Percentiles rank a stretch among this genome's conserved stretches.
phyloP scores from a whole-genome alignment of 2,888 invertebrate genomes.

The Melanargia galathea region DNA sequence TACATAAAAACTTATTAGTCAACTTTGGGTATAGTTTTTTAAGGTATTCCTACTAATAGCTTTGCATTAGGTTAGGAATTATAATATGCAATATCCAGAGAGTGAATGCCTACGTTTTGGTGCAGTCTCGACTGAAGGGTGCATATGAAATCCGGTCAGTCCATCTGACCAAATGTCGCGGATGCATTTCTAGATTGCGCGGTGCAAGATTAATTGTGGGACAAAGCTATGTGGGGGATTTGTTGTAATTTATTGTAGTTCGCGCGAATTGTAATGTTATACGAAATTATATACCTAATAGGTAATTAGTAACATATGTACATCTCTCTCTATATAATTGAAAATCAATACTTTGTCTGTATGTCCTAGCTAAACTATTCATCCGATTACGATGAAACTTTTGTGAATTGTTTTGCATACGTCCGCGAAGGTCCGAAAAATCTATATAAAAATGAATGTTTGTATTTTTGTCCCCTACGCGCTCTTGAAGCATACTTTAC shows the following conservation, averaged over 20 bases:
- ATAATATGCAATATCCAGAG: neutral
- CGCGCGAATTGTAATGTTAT: neutral
- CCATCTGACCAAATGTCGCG: slow-evolving; percentile 55
- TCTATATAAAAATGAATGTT: no score
- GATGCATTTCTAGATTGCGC: slow-evolving; percentile 70
- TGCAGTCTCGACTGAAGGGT: slow-evolving; percentile 15
- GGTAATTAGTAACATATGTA: no score
- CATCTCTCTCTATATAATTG: no score
- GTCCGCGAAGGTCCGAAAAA: no score
- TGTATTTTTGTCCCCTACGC: no score
- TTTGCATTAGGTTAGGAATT: neutral
- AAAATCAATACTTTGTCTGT: no score
- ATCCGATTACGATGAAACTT: no score
- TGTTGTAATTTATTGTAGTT: neutral
- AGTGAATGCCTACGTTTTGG: neutral
- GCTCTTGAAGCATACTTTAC: no score
- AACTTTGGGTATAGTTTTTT: no score
- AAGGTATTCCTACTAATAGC: no score
- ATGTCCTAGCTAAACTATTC: no score
- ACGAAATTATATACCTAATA: slow-evolving; percentile 3
- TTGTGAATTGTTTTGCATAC: no score
- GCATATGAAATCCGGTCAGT: slow-evolving; percentile 25
- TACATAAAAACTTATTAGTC: neutral
- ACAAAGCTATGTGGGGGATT: slow-evolving; percentile 13
- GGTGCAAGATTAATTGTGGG: slow-evolving; percentile 69